Percentiles rank a stretch among this genome's conserved stretches.
These are phyloP conservation scores for Lytechinus variegatus DNA, from an alignment of 35 echinoderm and acorn worm species.

Conservation along the genomic window DNA sequence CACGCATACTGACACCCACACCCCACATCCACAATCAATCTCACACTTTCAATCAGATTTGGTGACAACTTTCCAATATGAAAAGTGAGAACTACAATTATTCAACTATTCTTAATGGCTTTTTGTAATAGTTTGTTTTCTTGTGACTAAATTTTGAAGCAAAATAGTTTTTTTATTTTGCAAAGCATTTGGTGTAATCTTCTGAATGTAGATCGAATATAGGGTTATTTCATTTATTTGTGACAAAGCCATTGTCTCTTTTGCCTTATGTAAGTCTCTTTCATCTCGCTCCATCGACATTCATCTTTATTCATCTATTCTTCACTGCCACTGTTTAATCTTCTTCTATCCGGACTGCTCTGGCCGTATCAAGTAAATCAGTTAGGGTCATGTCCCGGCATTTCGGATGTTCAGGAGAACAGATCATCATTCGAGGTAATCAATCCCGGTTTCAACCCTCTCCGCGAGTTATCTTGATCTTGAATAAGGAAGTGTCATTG, in stretches of 20 bases:
- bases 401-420: neutral
- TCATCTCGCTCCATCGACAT: neutral
- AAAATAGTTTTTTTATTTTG: too few relatives aligned
- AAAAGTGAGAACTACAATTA: too few relatives aligned
- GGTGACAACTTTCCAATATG: too few relatives aligned
- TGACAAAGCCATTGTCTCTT: neutral
- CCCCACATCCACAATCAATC: too few relatives aligned
- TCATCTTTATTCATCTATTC: neutral
- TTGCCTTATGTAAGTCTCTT: neutral
- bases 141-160: too few relatives aligned
- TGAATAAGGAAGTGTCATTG: neutral
- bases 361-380: neutral
- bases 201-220: too few relatives aligned
- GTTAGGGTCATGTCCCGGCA: neutral
- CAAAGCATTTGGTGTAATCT: too few relatives aligned
- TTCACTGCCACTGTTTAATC: neutral
- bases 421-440: neutral
- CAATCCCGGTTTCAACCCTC: neutral
- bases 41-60: too few relatives aligned
- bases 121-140: too few relatives aligned
- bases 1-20: too few relatives aligned
- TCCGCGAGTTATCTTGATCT: neutral
- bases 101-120: too few relatives aligned
- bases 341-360: neutral
- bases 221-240: too few relatives aligned